These are phyloP conservation scores for Carterocephalus palaemon DNA, from an alignment of 2,888 invertebrate species.

Conservation along the genomic window DNA sequence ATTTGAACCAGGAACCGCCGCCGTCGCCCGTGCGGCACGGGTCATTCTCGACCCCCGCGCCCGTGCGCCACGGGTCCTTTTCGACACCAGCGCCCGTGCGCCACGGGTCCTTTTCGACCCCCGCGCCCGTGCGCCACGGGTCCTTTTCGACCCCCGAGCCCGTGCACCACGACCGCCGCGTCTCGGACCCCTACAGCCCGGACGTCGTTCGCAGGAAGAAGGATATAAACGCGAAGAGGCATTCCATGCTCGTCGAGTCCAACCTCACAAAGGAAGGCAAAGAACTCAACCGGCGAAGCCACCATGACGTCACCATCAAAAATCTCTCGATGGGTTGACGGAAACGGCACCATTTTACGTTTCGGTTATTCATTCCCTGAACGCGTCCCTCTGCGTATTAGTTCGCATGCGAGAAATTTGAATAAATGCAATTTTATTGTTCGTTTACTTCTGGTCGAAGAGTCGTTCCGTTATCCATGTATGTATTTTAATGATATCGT, in stretches of 20 bases:
- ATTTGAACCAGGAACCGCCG: slow-evolving; percentile 48
- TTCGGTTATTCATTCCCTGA: slow-evolving; percentile 29
- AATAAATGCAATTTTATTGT: background rate
- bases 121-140: slow-evolving; percentile 51
- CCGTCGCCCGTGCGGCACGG: slow-evolving; percentile 51
- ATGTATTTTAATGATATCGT: slow-evolving; percentile 27
- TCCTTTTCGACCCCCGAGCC: slow-evolving; percentile 48
- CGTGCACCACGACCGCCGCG: slow-evolving; percentile 53
- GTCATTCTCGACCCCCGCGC: slow-evolving; percentile 50
- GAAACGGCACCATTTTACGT: slow-evolving; percentile 31
- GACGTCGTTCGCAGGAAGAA: slow-evolving; percentile 66
- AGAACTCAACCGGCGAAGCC: slow-evolving; percentile 64
- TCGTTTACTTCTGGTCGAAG: slow-evolving; percentile 19
- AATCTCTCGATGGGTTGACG: slow-evolving; percentile 72
- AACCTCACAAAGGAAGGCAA: slow-evolving; percentile 59
- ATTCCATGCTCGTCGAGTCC: slow-evolving; percentile 69
- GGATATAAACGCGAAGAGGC: slow-evolving; percentile 60
- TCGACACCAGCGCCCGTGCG: slow-evolving; percentile 49
- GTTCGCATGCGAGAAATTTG: slow-evolving; percentile 19
- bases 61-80: slow-evolving; percentile 54
- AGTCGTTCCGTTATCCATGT: slow-evolving; percentile 15
- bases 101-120: slow-evolving; percentile 53
- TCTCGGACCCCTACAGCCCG: slow-evolving; percentile 66
- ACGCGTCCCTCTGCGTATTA: slow-evolving; percentile 22
- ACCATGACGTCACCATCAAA: slow-evolving; percentile 61